A percentile compares a stretch with the other conserved stretches of the same genome.
Conservation (phyloP, 2,888 invertebrate genomes). For the Chrysina gloriosa region DNA sequence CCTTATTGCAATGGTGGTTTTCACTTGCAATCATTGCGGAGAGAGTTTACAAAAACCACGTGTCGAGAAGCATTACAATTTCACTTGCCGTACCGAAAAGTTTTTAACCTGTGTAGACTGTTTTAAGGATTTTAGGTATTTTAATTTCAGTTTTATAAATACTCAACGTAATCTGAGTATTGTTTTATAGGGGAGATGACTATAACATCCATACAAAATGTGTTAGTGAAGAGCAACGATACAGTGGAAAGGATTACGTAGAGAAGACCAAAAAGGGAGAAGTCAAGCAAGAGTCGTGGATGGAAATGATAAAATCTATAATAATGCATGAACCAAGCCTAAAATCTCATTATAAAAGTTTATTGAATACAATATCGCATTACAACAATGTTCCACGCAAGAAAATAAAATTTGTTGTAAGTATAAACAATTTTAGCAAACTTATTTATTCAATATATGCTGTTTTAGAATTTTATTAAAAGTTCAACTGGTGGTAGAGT, state of each 20-base stretch:
- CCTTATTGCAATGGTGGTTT: constrained; percentile 98
- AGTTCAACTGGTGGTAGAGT: constrained; percentile 71
- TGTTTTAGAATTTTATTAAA: constrained; percentile 73
- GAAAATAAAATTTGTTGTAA: constrained; percentile 79
- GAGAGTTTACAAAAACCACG: constrained; percentile 91
- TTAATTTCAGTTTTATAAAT: constrained; percentile 38
- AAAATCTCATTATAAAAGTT: constrained; percentile 69
- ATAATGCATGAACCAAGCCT: constrained; percentile 70
- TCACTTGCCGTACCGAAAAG: constrained; percentile 76
- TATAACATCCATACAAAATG: constrained; percentile 87
- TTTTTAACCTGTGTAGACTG: constrained; percentile 94
- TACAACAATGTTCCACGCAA: constrained; percentile 86
- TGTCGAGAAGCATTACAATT: constrained; percentile 88
- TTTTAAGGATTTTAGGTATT: constrained; percentile 86
- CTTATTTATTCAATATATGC: constrained; percentile 5
- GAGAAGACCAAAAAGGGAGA: constrained; percentile 84
- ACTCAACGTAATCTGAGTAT: constrained; percentile 36
- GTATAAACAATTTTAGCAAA: constrained; percentile 28
- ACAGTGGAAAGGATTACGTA: constrained; percentile 82
- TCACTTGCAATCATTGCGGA: constrained; percentile 92
- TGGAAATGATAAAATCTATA: constrained; percentile 76
- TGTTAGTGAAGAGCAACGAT: constrained; percentile 87
- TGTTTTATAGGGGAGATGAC: constrained; percentile 74
- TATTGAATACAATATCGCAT: constrained; percentile 76
- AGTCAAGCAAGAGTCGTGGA: constrained; percentile 87